Evolutionary conservation across 1,140 invertebrate genomes (phyloP), one percentile per base, ranked within the genome.

Genomic region (Whitmania pigra): DNA sequence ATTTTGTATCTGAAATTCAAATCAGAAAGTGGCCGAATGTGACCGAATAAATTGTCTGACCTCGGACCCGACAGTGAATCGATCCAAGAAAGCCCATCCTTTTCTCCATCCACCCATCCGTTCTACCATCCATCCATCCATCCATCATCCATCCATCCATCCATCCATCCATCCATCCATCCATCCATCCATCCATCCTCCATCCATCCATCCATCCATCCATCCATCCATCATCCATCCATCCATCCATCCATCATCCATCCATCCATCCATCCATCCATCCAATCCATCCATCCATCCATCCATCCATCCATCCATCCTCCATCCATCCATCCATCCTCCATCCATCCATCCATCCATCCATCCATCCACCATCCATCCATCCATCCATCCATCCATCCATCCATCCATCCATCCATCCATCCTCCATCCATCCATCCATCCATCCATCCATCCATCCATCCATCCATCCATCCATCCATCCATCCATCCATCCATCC

Each of bases 351-450:
- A n/a, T n/a, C n/a, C 22, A 29, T 27, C 67, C 25, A 25, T 68
- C 15, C 67, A 29, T 63, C 57, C 57, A 63, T 63, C 57, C 57
- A 63, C 20, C n/a, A 60, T 60, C 4, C 57, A 17, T 60, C 57
- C 57, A 17, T 60, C 57, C 57, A 17, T 60, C 57, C 57, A 17
- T 60, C 57, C 57, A 17, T 60, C 57, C 57, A 60, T 60, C 57
- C 57, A 60, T 60, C 57, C 57, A 60, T 60, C 57, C 57, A 60
- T 60, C 57, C 57, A 60, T 60, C 57, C 57, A 60, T 60, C 57
- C 57, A 60, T n/a, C n/a, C n/a, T 63, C 57, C 2, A 63, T 63
- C 57, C 2, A 63, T 63, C 57, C 2, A 63, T 63, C 57, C 2
- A 63, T 63, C 15, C 57, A 63, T 63, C 57, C 2, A 63, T 63